Conservation (phyloP, 2,888 invertebrate species). For the Timema cristinae region DNA sequence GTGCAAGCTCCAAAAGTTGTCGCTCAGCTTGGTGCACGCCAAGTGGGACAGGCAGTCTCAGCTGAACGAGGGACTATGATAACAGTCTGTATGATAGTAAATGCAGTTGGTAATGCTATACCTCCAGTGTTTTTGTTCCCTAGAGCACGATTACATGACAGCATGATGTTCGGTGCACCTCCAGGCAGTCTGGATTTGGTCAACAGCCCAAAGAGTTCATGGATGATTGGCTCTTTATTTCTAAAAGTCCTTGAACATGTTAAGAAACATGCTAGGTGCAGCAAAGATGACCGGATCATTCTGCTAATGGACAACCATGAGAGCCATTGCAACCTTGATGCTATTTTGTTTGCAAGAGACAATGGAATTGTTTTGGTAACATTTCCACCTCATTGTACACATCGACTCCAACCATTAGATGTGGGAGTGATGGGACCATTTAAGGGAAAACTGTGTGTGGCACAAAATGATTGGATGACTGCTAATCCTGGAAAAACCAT, state of each 20-base stretch:
- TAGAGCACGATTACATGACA: neutral
- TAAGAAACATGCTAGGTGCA: neutral
- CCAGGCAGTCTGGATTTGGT: conserved; percentile 6
- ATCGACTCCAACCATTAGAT: too few species aligned
- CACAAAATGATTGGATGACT: too few species aligned
- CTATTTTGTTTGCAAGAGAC: too few species aligned
- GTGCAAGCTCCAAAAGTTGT: neutral
- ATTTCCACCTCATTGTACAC: too few species aligned
- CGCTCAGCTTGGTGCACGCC: neutral
- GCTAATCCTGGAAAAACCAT: too few species aligned
- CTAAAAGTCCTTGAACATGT: neutral
- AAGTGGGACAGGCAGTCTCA: neutral
- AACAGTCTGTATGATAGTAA: neutral
- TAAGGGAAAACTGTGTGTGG: too few species aligned
- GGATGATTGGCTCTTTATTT: neutral
- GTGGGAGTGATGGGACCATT: too few species aligned
- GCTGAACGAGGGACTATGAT: neutral
- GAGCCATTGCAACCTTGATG: neutral
- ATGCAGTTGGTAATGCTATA: neutral
- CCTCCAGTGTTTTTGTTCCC: neutral
- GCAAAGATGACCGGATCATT: neutral
- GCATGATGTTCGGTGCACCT: neutral
- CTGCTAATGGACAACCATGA: neutral
- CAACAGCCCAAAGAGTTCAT: neutral
- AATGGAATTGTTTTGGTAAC: too few species aligned